Base-by-base conservation (phyloP, 2,888 invertebrate species). In the Nomada fabriciana region DNA sequence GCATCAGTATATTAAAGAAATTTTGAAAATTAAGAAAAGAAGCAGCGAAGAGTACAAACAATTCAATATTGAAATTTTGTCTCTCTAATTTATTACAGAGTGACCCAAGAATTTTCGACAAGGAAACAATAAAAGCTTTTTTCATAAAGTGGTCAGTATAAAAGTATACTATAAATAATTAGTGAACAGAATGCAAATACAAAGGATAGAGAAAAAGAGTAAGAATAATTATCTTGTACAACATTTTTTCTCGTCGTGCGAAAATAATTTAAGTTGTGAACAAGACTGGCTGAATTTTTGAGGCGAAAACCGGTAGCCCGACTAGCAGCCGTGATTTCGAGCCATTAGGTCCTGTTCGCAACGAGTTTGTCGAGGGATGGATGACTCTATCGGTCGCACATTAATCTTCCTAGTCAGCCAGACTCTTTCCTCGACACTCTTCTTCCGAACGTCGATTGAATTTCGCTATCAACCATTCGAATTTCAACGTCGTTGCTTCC, bases 301-400 rank as follows among this genome's bases (percentile, higher is more conserved):
- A 70, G 20, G 15, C 36, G 68, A 36, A 53, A 60, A 23, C 29
- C 47, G 59, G 60, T 47, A 23, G 64, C 15, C 25, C 23, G 15
- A 29, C 43, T 74, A 77, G 76, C 80, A 53, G 57, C 84, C 85
- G 89, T 86, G 90, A 92, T 92, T 90, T 90, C 89, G 77, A 86
- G 84, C 88, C 90, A 91, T 91, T 91, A 92, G 91, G 89, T 88
- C 86, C 86, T 89, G 87, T 87, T 88, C 84, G 84, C 85, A 78
- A 83, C 78, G 79, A 83, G 81, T 80, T 86, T 80, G 83, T 86
- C 87, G 82, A 80, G 86, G 80, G 88, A 91, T 89, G 89, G 89
- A 90, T 90, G 89, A 89, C 90, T 89, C 85, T 90, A 90, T 91
- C 86, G 88, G 86, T 90, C 85, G 85, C 75, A 85, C 91, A 92